Percentiles rank a stretch among this genome's conserved stretches.
Evolutionary conservation across 2,888 invertebrate species (phyloP).

Genomic region (Noctua comes): DNA sequence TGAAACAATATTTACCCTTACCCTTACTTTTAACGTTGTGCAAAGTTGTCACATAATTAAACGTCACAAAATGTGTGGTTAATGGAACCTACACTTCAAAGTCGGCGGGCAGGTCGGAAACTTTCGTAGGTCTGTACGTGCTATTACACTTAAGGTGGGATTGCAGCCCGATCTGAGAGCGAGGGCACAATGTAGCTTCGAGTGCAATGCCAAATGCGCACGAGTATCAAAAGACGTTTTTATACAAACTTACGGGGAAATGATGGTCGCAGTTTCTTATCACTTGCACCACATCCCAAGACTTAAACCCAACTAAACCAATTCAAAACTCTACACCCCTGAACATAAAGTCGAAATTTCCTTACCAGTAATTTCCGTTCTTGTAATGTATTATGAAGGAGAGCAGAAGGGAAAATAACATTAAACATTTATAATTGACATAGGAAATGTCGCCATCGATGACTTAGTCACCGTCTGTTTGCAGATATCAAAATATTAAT

Average conservation of each 20-base stretch:
- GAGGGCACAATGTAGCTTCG: not conserved
- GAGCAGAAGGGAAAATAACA: conserved; percentile 35
- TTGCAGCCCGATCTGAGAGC: not conserved
- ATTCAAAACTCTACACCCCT: not conserved
- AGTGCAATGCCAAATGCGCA: not conserved
- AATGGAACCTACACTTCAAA: not conserved
- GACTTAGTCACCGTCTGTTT: conserved; percentile 24
- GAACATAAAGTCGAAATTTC: conserved; percentile 9
- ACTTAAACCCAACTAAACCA: not conserved
- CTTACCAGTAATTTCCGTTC: not conserved
- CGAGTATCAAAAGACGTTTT: not conserved
- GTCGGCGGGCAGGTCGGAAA: not conserved
- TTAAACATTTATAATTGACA: conserved; percentile 65
- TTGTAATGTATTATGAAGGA: conserved; percentile 28
- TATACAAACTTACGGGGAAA: not conserved
- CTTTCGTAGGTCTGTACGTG: not conserved
- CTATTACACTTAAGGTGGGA: not conserved
- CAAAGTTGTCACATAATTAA: not conserved
- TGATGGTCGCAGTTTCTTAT: not conserved
- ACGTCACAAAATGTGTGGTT: not conserved
- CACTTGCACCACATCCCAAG: conserved; percentile 5
- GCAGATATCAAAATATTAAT: conserved; percentile 45
- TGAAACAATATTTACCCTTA: not conserved
- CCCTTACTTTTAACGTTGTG: not conserved
- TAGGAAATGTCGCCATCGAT: conserved; percentile 53